Evolutionary conservation across 1,140 invertebrate genomes (phyloP), one percentile per base, ranked within the genome.

Genomic region (Brachionus manjavacas): DNA sequence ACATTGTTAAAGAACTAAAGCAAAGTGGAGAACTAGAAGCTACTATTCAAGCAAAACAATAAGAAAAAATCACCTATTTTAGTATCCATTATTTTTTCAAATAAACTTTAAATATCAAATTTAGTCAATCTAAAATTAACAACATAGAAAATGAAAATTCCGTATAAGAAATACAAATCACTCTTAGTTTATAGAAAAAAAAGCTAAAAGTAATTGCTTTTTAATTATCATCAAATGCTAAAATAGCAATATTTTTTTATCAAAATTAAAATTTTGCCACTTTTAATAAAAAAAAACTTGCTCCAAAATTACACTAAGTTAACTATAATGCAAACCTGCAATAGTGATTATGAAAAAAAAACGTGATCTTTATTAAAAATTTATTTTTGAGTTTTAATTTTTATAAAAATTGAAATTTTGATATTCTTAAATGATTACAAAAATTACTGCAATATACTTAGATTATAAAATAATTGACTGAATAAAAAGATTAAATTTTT

Each of bases 1-100:
- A 99, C 90, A 97, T 98, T 86, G 91, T 99, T 87, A 88, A 99
- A 43, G 94, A 99, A 91, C 95, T 98, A 94, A 96, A 99, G 88
- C 95, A 96, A 87, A 97, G 93, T 87, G 97, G 96, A 55, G 96
- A 98, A 87, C 89, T 99, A 14, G 93, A 84, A 55, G 8, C n/a
- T 16, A 84, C 64, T 3, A 23, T 84, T 39, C 49, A 72, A 84
- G 68, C 31, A 46, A 83, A 68, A 6, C 3, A 83, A 68, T 60
- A 72, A 72, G 20, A 39, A 72, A n/a, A 14, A 6, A 41, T 68
- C 14, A 16, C 39, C 20, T 60, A 60, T 60, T 60, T 60, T 60
- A 23, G 52, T 60, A 60, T 46, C n/a, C n/a, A 31, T 25, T 25
- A 72, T 72, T 70, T 41, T 70, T 39, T 46, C 25, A 11, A 39